These are phyloP conservation scores for Miltochrista miniata DNA, from an alignment of 2,888 invertebrate genomes.

Conservation along the genomic window DNA sequence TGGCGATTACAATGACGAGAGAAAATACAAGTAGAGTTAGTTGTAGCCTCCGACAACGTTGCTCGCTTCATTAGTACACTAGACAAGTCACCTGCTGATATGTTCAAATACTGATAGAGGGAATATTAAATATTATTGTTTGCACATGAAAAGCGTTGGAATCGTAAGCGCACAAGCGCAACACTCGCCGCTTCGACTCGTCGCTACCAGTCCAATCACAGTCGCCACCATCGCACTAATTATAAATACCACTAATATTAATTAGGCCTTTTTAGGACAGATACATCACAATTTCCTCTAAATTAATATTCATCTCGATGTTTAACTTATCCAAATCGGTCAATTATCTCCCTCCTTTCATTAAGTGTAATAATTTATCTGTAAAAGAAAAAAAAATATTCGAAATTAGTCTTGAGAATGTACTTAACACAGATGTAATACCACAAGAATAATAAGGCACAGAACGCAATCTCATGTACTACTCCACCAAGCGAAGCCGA, in stretches of 20 bases:
- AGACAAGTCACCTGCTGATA: constrained; percentile 81
- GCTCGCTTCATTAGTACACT: constrained; percentile 64
- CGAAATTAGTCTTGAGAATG: no score
- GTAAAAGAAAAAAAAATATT: constrained; percentile 23
- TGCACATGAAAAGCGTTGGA: constrained; percentile 63
- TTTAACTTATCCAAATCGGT: constrained; percentile 49
- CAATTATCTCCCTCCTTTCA: constrained; percentile 52
- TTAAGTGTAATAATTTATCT: constrained; percentile 69
- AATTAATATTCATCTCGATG: constrained; percentile 64
- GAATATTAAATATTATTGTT: constrained; percentile 57
- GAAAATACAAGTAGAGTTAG: constrained; percentile 54
- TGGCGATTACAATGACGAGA: constrained; percentile 69
- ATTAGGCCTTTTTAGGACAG: constrained; percentile 83
- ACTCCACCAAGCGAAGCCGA: no score
- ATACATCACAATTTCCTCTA: constrained; percentile 77
- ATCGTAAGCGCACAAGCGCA: constrained; percentile 54
- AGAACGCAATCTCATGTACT: no score
- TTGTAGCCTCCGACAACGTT: constrained; percentile 62
- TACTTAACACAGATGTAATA: no score
- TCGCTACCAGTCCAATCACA: constrained; percentile 67
- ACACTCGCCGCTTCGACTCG: constrained; percentile 35
- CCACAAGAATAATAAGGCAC: no score
- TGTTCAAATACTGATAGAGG: constrained; percentile 76
- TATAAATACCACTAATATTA: constrained; percentile 79
- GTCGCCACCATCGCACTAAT: constrained; percentile 67